phyloP scores from a whole-genome alignment of 2,888 invertebrate species.

The Neocrepidodera transversa region DNA sequence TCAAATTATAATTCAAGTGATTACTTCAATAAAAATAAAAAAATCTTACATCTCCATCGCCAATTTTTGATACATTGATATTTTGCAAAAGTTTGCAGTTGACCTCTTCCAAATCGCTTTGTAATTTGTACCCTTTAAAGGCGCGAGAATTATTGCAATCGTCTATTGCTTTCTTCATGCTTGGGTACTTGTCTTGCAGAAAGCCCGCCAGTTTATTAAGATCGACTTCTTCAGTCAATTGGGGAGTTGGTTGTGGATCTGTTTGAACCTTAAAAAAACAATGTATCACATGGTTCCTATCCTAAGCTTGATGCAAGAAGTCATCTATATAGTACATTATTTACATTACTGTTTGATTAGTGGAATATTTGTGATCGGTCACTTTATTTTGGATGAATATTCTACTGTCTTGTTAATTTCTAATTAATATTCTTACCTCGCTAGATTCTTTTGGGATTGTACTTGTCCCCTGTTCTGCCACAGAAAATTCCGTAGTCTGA shows the following conservation, averaged over 20 bases:
- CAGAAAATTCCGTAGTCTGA: conserved; percentile 52
- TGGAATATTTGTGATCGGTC: too few relatives aligned
- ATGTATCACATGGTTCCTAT: too few relatives aligned
- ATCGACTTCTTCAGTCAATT: conserved; percentile 52
- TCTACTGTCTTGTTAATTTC: neutral
- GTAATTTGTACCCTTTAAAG: conserved; percentile 50
- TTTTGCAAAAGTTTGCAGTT: conserved; percentile 52
- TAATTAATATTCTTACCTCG: conserved; percentile 39
- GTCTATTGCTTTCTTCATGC: conserved; percentile 60
- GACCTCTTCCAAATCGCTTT: conserved; percentile 42
- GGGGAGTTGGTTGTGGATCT: conserved; percentile 39
- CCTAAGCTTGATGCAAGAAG: too few relatives aligned
- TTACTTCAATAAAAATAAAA: too few relatives aligned
- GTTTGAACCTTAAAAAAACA: conserved; percentile 58
- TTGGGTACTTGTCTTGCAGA: conserved; percentile 61
- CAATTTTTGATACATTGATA: conserved; percentile 41
- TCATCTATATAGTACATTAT: too few relatives aligned
- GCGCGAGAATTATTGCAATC: conserved; percentile 54
- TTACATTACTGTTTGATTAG: neutral
- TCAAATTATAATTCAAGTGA: too few relatives aligned
- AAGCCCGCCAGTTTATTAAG: conserved; percentile 61
- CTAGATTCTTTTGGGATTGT: conserved; percentile 51
- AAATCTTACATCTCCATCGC: conserved; percentile 30
- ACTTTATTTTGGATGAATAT: too few relatives aligned
- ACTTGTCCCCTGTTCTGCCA: conserved; percentile 49